Conservation (phyloP, 1,140 invertebrate species). For the Lucilia cuprina region DNA sequence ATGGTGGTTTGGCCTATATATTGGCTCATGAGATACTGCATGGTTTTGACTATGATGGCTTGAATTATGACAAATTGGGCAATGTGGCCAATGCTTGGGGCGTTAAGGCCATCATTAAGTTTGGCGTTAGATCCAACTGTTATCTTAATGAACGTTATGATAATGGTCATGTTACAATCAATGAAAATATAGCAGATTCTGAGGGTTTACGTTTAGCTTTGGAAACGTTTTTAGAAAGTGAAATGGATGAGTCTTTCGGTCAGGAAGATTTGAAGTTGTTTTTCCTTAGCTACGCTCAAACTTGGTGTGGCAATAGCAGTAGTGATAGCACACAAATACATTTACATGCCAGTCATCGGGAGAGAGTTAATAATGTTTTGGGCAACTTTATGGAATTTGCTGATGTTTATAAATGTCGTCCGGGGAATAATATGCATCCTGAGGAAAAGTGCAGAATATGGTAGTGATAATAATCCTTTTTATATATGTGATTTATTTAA, state of each 20-base stretch:
- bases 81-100: conserved; percentile 46
- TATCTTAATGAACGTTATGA: conserved; percentile 47
- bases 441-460: conserved; percentile 51
- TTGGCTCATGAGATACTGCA: conserved; percentile 56
- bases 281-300: conserved; percentile 55
- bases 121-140: conserved; percentile 46
- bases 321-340: not conserved
- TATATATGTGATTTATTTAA: too few species aligned
- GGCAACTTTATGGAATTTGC: conserved; percentile 53
- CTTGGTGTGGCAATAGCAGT: conserved; percentile 47
- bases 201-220: conserved; percentile 54
- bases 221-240: conserved; percentile 38
- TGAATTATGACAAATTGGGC: conserved; percentile 53
- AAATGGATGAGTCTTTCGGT: not conserved
- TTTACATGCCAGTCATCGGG: conserved; percentile 43
- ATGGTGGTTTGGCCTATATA: conserved; percentile 49
- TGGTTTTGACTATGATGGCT: conserved; percentile 57
- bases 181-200: conserved; percentile 58
- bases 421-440: conserved; percentile 50
- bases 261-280: conserved; percentile 40
- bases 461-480: conserved; percentile 30
- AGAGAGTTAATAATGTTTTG: conserved; percentile 57
- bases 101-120: conserved; percentile 49
- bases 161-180: conserved; percentile 49
- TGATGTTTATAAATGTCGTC: conserved; percentile 47